phyloP scores from a whole-genome alignment of 64 coral and sea anemone species.

The Dendrophyllia cribrosa region DNA sequence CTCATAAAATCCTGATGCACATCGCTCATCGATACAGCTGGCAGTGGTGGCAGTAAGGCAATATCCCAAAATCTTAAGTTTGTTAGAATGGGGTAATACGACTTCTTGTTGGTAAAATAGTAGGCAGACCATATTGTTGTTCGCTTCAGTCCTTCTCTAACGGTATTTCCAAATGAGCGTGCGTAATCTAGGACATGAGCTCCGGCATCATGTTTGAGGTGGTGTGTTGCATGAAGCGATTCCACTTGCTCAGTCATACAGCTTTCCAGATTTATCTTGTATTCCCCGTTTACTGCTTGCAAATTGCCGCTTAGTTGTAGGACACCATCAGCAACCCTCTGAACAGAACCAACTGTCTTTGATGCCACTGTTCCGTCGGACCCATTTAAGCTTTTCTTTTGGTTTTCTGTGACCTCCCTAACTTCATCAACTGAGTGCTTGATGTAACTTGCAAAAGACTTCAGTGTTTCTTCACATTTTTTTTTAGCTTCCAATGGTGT shows the following conservation, averaged over 20 bases:
- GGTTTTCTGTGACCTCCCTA: constrained; percentile 44
- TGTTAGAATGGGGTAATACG: constrained; percentile 60
- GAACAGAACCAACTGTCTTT: constrained; percentile 62
- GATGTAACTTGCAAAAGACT: constrained; percentile 64
- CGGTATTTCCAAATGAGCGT: constrained; percentile 61
- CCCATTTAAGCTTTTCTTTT: constrained; percentile 70
- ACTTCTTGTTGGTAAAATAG: constrained; percentile 72
- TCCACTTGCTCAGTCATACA: constrained; percentile 64
- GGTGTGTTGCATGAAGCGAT: constrained; percentile 59
- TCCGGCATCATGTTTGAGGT: constrained; percentile 56
- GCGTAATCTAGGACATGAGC: constrained; percentile 65
- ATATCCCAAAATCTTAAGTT: constrained; percentile 60
- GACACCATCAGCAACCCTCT: constrained; percentile 76
- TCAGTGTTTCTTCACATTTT: constrained; percentile 52
- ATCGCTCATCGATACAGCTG: background rate
- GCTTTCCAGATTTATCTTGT: constrained; percentile 46
- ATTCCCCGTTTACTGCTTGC: constrained; percentile 25
- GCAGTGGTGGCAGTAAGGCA: constrained; percentile 50
- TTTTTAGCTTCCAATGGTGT: constrained; percentile 43
- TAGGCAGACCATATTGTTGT: constrained; percentile 52
- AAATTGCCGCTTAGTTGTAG: constrained; percentile 28
- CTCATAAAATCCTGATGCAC: constrained; percentile 48
- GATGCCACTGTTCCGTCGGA: constrained; percentile 68
- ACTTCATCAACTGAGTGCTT: constrained; percentile 67
- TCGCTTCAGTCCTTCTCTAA: constrained; percentile 67